Evolutionary conservation across 2,888 invertebrate species (phyloP).

Genomic region (Arrhopalites spinosus): DNA sequence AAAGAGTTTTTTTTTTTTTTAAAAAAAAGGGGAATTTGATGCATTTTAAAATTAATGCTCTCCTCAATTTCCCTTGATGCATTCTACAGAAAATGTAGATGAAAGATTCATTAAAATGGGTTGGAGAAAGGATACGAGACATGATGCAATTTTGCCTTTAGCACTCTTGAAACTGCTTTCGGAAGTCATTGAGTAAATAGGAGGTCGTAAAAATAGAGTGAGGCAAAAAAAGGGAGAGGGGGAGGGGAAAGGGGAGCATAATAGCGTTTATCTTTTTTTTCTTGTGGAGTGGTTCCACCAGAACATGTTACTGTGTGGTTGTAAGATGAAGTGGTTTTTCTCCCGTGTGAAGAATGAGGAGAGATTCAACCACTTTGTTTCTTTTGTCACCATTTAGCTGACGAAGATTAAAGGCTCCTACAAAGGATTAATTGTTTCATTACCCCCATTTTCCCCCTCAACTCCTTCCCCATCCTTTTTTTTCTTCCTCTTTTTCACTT

Average conservation of each 20-base stretch:
- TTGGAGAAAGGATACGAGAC: conserved; percentile 10
- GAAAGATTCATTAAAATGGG: neutral
- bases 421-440: conserved; percentile 16
- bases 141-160: neutral
- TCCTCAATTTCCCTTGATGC: too few relatives aligned
- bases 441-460: neutral
- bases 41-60: too few relatives aligned
- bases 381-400: conserved; percentile 7
- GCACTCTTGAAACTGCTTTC: neutral
- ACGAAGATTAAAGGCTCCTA: conserved; percentile 16
- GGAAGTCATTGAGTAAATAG: conserved; percentile 19
- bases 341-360: neutral
- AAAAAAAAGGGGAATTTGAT: too few relatives aligned
- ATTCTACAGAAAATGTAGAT: neutral
- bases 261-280: neutral
- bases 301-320: neutral
- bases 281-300: neutral
- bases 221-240: too few relatives aligned
- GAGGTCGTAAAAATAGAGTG: conserved; percentile 9
- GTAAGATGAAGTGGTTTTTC: conserved; percentile 2
- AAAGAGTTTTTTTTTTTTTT: too few relatives aligned
- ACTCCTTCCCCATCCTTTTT: neutral
- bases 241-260: neutral
- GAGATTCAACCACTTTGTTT: conserved; percentile 4
- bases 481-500: conserved; percentile 21